Evolutionary conservation across 2,113 vertebrate genomes (phyloP).

Genomic region (Alouatta palliata): DNA sequence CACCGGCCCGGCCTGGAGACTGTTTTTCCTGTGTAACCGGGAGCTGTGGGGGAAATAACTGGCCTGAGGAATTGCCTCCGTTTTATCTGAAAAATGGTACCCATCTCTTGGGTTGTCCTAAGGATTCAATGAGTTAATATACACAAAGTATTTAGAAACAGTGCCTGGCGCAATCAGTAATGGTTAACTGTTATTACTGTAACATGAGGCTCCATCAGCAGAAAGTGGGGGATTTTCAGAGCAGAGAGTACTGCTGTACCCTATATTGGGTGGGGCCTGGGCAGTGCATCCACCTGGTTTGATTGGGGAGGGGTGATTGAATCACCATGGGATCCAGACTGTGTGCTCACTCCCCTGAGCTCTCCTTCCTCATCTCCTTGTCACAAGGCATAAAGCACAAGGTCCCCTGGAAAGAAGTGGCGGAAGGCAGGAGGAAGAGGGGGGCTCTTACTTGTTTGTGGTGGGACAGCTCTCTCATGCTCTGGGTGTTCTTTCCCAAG

Average conservation of each 20-base stretch:
- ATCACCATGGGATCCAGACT: neutral
- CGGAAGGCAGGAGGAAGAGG: neutral
- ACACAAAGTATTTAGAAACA: neutral
- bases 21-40: neutral
- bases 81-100: slow-evolving; percentile 41
- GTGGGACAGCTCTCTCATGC: neutral
- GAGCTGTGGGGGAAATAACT: too few species aligned
- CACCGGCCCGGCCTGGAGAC: neutral
- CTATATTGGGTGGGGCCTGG: neutral
- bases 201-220: neutral
- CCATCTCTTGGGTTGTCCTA: neutral
- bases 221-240: neutral
- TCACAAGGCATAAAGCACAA: neutral
- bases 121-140: neutral
- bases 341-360: neutral
- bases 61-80: neutral
- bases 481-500: neutral
- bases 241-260: neutral
- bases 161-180: neutral
- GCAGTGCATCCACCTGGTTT: neutral
- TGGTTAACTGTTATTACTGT: neutral
- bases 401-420: neutral
- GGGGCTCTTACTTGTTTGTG: neutral
- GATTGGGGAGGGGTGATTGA: neutral
- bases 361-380: neutral